These are phyloP conservation scores for Hirtodrosophila alboralis DNA, from an alignment of 2,888 invertebrate genomes.

Conservation along the genomic window DNA sequence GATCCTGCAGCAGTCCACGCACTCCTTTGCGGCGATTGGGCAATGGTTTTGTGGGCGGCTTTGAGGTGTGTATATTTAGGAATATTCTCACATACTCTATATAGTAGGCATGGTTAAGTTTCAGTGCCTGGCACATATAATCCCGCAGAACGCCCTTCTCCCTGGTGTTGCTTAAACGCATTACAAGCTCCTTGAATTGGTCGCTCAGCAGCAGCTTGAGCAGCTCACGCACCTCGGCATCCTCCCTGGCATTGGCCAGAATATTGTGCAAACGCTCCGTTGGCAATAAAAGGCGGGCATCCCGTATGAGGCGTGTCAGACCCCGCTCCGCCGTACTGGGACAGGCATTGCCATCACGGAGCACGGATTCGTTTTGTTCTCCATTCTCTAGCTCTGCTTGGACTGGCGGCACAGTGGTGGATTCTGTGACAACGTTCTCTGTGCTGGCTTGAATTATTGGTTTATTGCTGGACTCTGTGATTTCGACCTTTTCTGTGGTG, in stretches of 20 bases:
- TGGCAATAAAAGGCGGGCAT: constrained; percentile 63
- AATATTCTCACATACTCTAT: constrained; percentile 39
- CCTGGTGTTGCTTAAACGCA: constrained; percentile 40
- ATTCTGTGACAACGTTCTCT: too few species aligned
- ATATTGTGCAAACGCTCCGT: constrained; percentile 52
- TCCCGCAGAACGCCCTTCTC: constrained; percentile 53
- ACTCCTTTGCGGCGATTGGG: constrained; percentile 63
- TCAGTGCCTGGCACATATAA: constrained; percentile 59
- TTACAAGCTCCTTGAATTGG: constrained; percentile 36
- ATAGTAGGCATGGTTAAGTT: constrained; percentile 61
- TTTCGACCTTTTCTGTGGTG: too few species aligned
- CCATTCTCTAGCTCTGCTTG: not conserved
- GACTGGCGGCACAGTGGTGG: not conserved
- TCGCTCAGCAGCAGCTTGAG: constrained; percentile 47
- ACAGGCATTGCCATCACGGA: constrained; percentile 50
- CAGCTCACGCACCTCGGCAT: constrained; percentile 59
- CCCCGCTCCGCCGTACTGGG: constrained; percentile 53
- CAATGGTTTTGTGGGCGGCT: constrained; percentile 17
- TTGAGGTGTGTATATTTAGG: constrained; percentile 28
- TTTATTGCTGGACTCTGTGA: not conserved
- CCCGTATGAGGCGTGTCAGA: constrained; percentile 56
- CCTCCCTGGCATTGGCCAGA: constrained; percentile 58
- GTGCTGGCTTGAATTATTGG: not conserved
- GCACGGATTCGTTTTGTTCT: not conserved
- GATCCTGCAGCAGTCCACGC: constrained; percentile 63